Conservation (phyloP, 2,797 vertebrate genomes). For the Pipistrellus pipistrellus region DNA sequence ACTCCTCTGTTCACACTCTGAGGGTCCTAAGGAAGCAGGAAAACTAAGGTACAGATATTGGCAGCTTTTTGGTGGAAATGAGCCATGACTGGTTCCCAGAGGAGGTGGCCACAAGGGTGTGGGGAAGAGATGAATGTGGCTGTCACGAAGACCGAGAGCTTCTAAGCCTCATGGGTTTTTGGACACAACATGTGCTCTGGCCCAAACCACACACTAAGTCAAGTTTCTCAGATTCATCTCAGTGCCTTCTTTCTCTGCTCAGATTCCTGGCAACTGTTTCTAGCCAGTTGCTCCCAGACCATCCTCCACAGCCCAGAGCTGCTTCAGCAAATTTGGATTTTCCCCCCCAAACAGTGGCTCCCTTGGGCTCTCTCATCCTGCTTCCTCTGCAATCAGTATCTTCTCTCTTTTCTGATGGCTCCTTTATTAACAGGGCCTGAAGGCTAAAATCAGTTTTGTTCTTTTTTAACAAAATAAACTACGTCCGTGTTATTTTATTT, state of each 20-base stretch:
- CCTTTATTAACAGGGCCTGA: constrained; percentile 49
- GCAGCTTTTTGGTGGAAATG: neutral
- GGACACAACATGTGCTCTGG: neutral
- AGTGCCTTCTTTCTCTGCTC: neutral
- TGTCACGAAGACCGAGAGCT: neutral
- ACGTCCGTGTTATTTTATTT: constrained; percentile 59
- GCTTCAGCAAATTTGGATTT: constrained; percentile 25
- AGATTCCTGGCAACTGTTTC: neutral
- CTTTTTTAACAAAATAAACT: constrained; percentile 67
- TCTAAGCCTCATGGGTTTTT: neutral
- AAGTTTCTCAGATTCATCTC: neutral
- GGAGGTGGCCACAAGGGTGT: neutral
- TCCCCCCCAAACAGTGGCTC: neutral
- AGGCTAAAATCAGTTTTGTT: neutral
- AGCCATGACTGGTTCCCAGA: neutral
- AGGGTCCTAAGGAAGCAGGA: constrained; percentile 21
- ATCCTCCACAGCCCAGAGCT: neutral
- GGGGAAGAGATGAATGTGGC: neutral
- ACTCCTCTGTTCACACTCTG: neutral
- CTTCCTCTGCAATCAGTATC: constrained; percentile 14
- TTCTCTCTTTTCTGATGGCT: neutral
- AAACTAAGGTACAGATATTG: neutral
- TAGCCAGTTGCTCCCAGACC: neutral
- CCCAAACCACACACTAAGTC: neutral
- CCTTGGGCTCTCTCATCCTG: neutral